These are phyloP conservation scores for Schizotus pectinicornis DNA, from an alignment of 2,888 invertebrate species.

Conservation along the genomic window DNA sequence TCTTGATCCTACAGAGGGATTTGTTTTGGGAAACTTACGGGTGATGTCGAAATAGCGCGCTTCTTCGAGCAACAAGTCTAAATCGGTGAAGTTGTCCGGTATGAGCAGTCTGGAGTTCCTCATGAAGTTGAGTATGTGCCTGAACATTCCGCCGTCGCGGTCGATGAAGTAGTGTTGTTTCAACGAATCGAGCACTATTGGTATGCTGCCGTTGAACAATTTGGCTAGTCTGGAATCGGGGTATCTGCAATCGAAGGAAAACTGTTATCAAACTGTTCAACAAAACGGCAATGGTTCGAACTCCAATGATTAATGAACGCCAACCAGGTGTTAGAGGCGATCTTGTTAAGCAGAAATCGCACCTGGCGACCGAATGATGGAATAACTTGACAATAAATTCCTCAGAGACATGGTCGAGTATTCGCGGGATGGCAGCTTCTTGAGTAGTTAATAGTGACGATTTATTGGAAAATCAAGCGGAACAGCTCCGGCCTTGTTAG, in stretches of 20 bases:
- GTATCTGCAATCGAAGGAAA: constrained; percentile 69
- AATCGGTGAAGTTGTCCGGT: constrained; percentile 84
- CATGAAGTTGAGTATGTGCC: constrained; percentile 96
- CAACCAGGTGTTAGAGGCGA: constrained; percentile 19
- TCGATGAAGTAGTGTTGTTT: constrained; percentile 99
- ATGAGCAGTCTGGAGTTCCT: constrained; percentile 87
- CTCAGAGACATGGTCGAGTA: constrained; percentile 13
- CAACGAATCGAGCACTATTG: constrained; percentile 92
- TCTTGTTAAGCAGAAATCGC: constrained; percentile 23
- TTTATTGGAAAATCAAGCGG: constrained; percentile 21
- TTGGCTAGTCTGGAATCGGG: constrained; percentile 91
- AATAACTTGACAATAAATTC: constrained; percentile 27
- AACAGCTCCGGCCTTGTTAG: constrained; percentile 15
- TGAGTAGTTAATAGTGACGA: constrained; percentile 23
- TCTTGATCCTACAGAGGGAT: background rate
- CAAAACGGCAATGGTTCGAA: constrained; percentile 1
- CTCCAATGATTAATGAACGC: constrained; percentile 20
- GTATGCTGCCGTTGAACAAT: constrained; percentile 94
- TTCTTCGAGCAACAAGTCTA: constrained; percentile 88
- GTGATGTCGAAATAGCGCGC: constrained; percentile 89
- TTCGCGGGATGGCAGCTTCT: constrained; percentile 19
- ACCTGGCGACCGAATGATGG: constrained; percentile 22
- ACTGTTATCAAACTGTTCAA: constrained; percentile 4
- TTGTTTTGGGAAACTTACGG: constrained; percentile 75
- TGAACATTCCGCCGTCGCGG: constrained; percentile 96